Evolutionary conservation across 2,797 vertebrate species (phyloP).

Genomic region (Choloepus didactylus): DNA sequence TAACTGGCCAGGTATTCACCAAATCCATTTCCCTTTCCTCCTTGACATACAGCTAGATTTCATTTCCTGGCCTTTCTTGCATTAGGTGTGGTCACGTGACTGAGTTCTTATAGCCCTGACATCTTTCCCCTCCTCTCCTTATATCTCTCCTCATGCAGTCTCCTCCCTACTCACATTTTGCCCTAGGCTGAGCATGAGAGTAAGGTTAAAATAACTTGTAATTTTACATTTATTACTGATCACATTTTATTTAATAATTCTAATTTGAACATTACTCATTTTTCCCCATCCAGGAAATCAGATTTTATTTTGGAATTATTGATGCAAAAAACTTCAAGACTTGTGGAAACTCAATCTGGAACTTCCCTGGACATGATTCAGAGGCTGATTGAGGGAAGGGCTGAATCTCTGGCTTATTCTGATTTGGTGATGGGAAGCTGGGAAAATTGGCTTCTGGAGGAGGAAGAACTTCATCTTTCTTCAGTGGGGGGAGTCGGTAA

Average conservation of each 20-base stretch:
- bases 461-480: slow-evolving; percentile 80
- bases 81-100: background rate
- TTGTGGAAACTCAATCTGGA: slow-evolving; percentile 65
- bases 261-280: slow-evolving; percentile 21
- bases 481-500: slow-evolving; percentile 81
- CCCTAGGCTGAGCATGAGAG: background rate
- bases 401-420: background rate
- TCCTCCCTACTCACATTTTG: slow-evolving; percentile 5
- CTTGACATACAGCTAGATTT: background rate
- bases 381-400: slow-evolving; percentile 80
- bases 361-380: slow-evolving; percentile 84
- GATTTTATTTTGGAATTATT: background rate
- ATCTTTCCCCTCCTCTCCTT: background rate
- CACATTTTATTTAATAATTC: slow-evolving; percentile 65
- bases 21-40: background rate
- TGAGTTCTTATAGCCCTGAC: background rate
- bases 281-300: slow-evolving; percentile 25
- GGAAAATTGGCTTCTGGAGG: slow-evolving; percentile 84
- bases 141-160: background rate
- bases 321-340: slow-evolving; percentile 84
- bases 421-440: slow-evolving; percentile 2
- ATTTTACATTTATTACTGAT: slow-evolving; percentile 19
- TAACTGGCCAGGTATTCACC: background rate
- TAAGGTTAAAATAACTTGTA: background rate
- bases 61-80: background rate